Evolutionary conservation across 2,797 vertebrate species (phyloP).

Genomic region (Danio albolineatus): DNA sequence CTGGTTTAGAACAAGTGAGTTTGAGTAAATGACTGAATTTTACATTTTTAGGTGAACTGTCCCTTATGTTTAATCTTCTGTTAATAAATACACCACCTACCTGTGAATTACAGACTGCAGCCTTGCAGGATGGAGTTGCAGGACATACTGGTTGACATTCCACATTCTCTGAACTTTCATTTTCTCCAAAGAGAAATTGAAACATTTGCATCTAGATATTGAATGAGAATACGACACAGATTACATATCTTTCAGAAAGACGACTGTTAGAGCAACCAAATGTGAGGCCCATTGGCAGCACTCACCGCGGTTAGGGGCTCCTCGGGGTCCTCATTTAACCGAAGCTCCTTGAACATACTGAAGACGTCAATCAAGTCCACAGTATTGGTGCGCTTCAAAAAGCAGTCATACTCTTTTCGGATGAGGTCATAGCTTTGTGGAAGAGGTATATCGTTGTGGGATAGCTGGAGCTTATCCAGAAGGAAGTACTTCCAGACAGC

Average conservation of each 20-base stretch:
- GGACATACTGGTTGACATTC: constrained; percentile 60
- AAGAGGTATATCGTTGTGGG: constrained; percentile 68
- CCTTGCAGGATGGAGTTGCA: constrained; percentile 71
- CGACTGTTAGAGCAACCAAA: background rate
- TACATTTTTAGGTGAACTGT: no score
- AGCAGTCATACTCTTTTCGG: constrained; percentile 82
- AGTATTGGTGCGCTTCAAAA: constrained; percentile 86
- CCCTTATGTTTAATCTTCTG: background rate
- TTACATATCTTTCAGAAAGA: constrained; percentile 41
- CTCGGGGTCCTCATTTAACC: constrained; percentile 72
- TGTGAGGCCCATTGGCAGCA: constrained; percentile 51
- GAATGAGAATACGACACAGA: constrained; percentile 46
- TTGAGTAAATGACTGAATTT: no score
- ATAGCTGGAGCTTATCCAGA: constrained; percentile 86
- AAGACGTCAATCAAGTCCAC: constrained; percentile 90
- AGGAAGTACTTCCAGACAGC: constrained; percentile 90
- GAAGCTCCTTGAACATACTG: constrained; percentile 78
- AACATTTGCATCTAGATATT: constrained; percentile 82
- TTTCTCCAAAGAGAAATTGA: constrained; percentile 83
- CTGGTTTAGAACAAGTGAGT: no score
- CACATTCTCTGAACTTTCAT: constrained; percentile 58
- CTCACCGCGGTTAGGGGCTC: constrained; percentile 83
- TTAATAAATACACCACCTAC: constrained; percentile 56
- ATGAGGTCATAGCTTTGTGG: constrained; percentile 84
- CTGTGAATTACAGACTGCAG: constrained; percentile 67